phyloP scores from a whole-genome alignment of 2,797 vertebrate genomes.

The Chiloscyllium punctatum region DNA sequence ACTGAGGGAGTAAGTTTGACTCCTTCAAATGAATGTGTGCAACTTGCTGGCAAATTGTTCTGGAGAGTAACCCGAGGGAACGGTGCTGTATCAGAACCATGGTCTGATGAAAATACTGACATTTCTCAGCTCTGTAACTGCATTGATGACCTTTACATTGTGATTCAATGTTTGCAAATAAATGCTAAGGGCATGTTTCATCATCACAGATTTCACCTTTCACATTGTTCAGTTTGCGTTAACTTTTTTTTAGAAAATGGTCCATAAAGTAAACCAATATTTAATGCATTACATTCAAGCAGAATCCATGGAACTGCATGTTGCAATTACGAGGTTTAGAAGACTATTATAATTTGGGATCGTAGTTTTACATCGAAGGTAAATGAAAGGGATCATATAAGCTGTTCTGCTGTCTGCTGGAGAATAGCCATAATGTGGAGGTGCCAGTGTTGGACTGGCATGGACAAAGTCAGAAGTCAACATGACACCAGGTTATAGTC shows the following conservation, averaged over 20 bases:
- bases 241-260: background rate
- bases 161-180: background rate
- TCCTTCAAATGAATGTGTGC: background rate
- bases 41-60: background rate
- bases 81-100: background rate
- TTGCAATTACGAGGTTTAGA: too few species aligned
- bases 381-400: too few species aligned
- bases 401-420: too few species aligned
- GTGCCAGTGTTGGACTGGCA: too few species aligned
- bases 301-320: too few species aligned
- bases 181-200: background rate
- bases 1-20: background rate
- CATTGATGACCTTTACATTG: background rate
- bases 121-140: background rate
- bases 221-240: background rate
- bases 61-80: background rate
- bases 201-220: background rate
- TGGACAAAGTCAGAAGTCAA: too few species aligned
- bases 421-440: too few species aligned
- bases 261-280: background rate
- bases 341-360: too few species aligned
- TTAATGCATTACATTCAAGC: too few species aligned
- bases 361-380: too few species aligned
- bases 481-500: too few species aligned
- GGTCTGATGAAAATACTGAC: background rate